Evolutionary conservation across 2,797 vertebrate species (phyloP), one percentile per base, ranked within the genome.

Genomic region (Balearica regulorum): DNA sequence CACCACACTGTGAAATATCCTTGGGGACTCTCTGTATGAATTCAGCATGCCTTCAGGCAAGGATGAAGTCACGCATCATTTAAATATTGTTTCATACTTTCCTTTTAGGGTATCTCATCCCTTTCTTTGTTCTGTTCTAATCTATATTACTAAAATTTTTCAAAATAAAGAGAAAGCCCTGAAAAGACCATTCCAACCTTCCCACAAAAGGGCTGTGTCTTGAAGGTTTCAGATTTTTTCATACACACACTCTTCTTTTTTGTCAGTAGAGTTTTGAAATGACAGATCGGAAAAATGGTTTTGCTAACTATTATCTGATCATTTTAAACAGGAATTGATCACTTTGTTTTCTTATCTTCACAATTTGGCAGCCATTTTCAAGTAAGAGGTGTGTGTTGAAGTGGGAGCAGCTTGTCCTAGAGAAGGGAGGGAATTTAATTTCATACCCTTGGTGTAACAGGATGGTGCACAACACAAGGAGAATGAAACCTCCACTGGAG

Each of bases 21-120:
- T 97, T 97, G 95, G 98, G 98, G 97, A 98, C 97, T 98, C 97
- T 98, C 97, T 98, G 98, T 98, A 98, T 98, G 96, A 98, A 98
- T 98, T 97, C 97, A 94, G 95, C 93, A 87, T 87, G 89, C 93
- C 98, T 98, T 35, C 95, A 97, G 98, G 97, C 97, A 97, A 96
- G 83, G 95, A 97, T 92, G 90, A 95, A 98, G 94, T 96, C 96
- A 95, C 96, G 95, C 90, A 92, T 95, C 95, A 98, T 98, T 98
- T 98, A 97, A 98, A 98, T 98, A 97, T 95, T 96, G 53, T 83
- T 97, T 96, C 83, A 77, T 70, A 41, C n/a, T 77, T 94, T 83
- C 49, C 26, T 81, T 94, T 93, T 70, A 83, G 82, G 53, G 18
- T 66, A 25, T 70, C 87, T 97, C 68, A 85, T 94, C 66, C 86